Evolutionary conservation across 1,140 invertebrate species (phyloP), one percentile per base, ranked within the genome.

Genomic region (Musca vetustissima): DNA sequence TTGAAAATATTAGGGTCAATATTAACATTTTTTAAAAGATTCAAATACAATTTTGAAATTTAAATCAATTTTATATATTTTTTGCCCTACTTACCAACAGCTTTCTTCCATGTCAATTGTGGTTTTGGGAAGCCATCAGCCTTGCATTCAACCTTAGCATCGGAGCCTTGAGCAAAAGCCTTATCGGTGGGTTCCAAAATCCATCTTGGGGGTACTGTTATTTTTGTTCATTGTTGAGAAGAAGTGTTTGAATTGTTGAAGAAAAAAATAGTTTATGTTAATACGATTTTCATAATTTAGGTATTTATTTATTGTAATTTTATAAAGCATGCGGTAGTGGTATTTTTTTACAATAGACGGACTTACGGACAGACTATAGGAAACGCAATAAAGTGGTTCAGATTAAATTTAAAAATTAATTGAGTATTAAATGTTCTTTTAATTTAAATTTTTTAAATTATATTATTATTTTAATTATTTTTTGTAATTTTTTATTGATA

Each of bases 101-200:
- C 93, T 87, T 93, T 93, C 85, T 96, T 97, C 96, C 96, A 98
- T 72, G 92, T 93, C 15, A 97, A 92, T 78, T 90, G 89, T 64
- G 96, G 96, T 84, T 92, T 92, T 25, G 96, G 96, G 84, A 96
- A 97, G 71, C 96, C 96, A 85, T 96, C 93, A 77, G 95, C 94
- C 88, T 95, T 95, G 84, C 96, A 98, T 87, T 97, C 94, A 73
- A 97, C 90, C 79, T 93, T 90, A 68, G 95, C 94, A 83, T 94
- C 92, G 73, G 93, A 93, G 64, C 93, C 93, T 84, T 97, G 92
- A 74, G 95, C 94, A 85, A 97, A 97, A 80, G 93, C 94, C 85
- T 96, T 95, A 81, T 98, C 94, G 75, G 93, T 93, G 19, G 96
- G 96, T 84, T 97, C 95, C 74, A 96, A 87, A 80, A 97, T 96